Evolutionary conservation across 2,797 vertebrate species (phyloP).

Genomic region (Nyctibius grandis): DNA sequence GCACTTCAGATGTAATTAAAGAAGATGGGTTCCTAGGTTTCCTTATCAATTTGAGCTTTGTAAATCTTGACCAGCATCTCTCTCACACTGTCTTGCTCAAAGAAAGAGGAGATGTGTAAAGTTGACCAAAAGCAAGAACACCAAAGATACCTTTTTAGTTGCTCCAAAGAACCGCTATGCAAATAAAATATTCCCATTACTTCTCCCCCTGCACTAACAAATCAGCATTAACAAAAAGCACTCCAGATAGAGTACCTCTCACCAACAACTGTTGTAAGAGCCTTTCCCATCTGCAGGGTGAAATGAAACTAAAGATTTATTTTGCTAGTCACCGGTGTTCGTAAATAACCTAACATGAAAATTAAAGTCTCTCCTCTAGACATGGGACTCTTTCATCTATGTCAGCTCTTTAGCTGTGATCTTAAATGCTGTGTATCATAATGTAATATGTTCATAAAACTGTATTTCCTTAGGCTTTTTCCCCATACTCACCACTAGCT

Average conservation of each 20-base stretch:
- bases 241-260: not conserved
- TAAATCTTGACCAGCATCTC: not conserved
- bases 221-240: not conserved
- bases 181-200: not conserved
- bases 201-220: not conserved
- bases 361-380: not conserved
- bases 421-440: not conserved
- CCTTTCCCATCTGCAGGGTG: not conserved
- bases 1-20: not conserved
- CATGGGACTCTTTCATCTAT: not conserved
- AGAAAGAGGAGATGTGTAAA: not conserved
- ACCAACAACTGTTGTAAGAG: not conserved
- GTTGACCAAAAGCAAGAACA: not conserved
- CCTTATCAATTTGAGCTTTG: not conserved
- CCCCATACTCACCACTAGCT: not conserved
- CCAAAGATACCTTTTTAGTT: not conserved
- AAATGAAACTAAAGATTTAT: not conserved
- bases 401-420: not conserved
- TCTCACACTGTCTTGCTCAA: not conserved
- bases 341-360: not conserved
- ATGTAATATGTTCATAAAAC: not conserved
- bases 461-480: not conserved
- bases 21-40: not conserved
- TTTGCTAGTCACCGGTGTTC: not conserved
- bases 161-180: not conserved